Conservation (phyloP, 2,797 vertebrate genomes). For the Naso thynnoides region DNA sequence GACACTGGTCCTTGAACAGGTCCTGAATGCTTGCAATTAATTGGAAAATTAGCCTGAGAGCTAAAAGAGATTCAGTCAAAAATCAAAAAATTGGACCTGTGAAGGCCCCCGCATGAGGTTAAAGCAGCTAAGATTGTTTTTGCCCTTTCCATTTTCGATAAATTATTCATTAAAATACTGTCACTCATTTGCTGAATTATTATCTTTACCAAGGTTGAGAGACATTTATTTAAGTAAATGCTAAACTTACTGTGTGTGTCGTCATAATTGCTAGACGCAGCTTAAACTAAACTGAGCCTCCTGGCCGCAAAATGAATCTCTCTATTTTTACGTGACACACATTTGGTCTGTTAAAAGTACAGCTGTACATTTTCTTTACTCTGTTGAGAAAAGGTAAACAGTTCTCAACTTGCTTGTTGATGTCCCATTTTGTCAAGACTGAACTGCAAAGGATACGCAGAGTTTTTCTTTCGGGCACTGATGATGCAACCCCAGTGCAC, state of each 20-base stretch:
- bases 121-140: not conserved
- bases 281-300: slow-evolving; percentile 5
- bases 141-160: not conserved
- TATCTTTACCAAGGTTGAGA: not conserved
- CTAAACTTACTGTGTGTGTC: not conserved
- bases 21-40: not conserved
- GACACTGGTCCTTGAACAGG: not conserved
- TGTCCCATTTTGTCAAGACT: slow-evolving; percentile 12
- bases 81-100: too few species aligned
- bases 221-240: not conserved
- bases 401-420: slow-evolving; percentile 2
- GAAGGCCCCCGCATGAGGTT: too few species aligned
- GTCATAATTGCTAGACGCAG: slow-evolving; percentile 12
- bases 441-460: slow-evolving; percentile 13
- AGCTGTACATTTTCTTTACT: slow-evolving; percentile 18
- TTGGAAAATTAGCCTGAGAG: too few species aligned
- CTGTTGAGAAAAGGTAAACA: slow-evolving; percentile 35
- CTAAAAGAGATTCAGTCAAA: too few species aligned
- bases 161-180: not conserved
- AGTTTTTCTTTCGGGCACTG: slow-evolving; percentile 15
- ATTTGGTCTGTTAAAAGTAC: slow-evolving; percentile 19
- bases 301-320: slow-evolving; percentile 10
- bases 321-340: not conserved
- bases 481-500: slow-evolving; percentile 2
- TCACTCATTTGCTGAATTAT: not conserved